These are phyloP conservation scores for Equus quagga DNA, from an alignment of 2,113 vertebrate species.

Conservation along the genomic window DNA sequence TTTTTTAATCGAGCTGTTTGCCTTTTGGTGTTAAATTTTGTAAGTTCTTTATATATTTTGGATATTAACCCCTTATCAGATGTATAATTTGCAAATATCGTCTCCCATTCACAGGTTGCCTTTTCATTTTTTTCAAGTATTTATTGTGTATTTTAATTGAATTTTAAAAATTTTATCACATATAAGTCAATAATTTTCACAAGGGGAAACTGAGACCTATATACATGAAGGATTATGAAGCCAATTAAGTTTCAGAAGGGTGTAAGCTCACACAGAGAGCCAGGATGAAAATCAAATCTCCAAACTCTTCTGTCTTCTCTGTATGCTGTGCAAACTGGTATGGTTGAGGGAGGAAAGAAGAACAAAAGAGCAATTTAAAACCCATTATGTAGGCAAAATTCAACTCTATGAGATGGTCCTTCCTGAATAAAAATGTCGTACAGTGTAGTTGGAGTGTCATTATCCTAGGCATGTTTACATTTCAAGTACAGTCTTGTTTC, in stretches of 20 bases:
- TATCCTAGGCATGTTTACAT: neutral
- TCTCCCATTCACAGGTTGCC: too few relatives aligned
- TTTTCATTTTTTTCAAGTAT: too few relatives aligned
- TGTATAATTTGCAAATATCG: too few relatives aligned
- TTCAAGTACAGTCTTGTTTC: conserved; percentile 45
- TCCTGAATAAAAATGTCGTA: conserved; percentile 46
- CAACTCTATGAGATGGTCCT: neutral
- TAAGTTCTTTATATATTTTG: too few relatives aligned
- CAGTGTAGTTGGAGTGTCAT: neutral
- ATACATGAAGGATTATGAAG: neutral
- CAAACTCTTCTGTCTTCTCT: neutral
- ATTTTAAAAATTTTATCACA: neutral
- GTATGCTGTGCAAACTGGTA: neutral
- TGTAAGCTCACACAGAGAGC: neutral
- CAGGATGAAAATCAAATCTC: neutral
- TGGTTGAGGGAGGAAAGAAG: neutral
- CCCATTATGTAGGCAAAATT: conserved; percentile 28
- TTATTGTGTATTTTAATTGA: too few relatives aligned
- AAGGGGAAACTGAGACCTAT: conserved; percentile 16
- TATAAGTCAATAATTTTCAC: conserved; percentile 1
- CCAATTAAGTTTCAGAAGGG: neutral
- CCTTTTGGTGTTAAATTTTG: too few relatives aligned
- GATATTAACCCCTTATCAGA: too few relatives aligned
- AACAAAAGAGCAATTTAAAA: neutral
- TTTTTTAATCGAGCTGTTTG: too few relatives aligned